Evolutionary conservation across 2,888 invertebrate genomes (phyloP).

Genomic region (Leuctra nigra): DNA sequence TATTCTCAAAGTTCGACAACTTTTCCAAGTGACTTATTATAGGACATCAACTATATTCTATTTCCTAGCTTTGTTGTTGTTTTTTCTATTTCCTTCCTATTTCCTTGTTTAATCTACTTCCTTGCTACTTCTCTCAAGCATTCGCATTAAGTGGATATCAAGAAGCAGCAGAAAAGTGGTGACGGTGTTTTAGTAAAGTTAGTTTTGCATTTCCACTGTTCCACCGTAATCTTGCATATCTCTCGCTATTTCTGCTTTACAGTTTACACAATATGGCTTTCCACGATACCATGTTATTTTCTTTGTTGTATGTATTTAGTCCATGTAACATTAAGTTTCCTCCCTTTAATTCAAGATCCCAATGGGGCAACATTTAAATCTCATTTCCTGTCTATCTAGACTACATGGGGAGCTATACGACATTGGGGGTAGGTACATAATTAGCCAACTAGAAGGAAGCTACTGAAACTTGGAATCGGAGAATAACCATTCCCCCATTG

Average conservation of each 20-base stretch:
- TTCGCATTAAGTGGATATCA: too few species aligned
- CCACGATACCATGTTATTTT: constrained; percentile 7
- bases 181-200: too few species aligned
- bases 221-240: not conserved
- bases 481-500: constrained; percentile 19
- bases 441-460: constrained; percentile 26
- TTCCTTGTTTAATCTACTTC: too few species aligned
- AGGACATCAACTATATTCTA: too few species aligned
- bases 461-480: constrained; percentile 25
- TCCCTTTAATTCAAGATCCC: constrained; percentile 21
- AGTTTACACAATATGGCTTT: constrained; percentile 4
- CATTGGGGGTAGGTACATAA: constrained; percentile 21
- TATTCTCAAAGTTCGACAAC: too few species aligned
- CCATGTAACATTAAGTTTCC: constrained; percentile 14
- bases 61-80: too few species aligned
- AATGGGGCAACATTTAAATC: constrained; percentile 30
- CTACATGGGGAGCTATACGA: constrained; percentile 1
- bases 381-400: constrained; percentile 30
- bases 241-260: not conserved
- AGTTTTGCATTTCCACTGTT: too few species aligned
- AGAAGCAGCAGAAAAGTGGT: too few species aligned
- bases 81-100: too few species aligned
- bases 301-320: constrained; percentile 14
- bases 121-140: too few species aligned
- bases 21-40: too few species aligned